Conservation (phyloP, 2,888 invertebrate species). For the Salticus scenicus region DNA sequence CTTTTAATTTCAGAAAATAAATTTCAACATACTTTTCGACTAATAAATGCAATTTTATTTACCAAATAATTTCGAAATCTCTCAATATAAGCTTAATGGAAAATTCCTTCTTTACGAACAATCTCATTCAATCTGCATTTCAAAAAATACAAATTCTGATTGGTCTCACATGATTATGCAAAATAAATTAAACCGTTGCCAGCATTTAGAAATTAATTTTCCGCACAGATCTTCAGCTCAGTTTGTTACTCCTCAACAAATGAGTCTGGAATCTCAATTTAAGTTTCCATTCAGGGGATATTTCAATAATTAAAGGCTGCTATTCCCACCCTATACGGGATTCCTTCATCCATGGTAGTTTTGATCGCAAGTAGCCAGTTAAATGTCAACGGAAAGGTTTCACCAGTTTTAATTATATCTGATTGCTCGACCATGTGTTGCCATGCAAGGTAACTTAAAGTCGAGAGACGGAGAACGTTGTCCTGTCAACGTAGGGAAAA, state of each 20-base stretch:
- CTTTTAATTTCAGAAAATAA: too few species aligned
- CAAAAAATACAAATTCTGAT: neutral
- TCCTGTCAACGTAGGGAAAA: neutral
- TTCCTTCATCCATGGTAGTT: neutral
- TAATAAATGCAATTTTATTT: neutral
- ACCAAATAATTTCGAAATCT: neutral
- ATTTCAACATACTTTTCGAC: neutral
- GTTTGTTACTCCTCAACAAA: neutral
- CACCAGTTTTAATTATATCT: constrained; percentile 3
- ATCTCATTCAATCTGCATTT: neutral
- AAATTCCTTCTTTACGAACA: neutral
- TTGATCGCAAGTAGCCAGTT: neutral
- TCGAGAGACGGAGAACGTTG: neutral
- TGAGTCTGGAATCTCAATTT: constrained; percentile 8
- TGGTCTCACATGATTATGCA: neutral
- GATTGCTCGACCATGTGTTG: constrained; percentile 2
- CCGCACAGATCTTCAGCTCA: neutral
- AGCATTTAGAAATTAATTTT: neutral
- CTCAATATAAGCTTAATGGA: neutral
- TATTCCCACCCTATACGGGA: neutral
- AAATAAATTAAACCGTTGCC: neutral
- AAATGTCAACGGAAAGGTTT: neutral
- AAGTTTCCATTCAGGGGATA: neutral
- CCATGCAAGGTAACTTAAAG: neutral
- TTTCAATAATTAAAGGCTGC: neutral